Percentiles rank a stretch among this genome's conserved stretches.
phyloP scores from a whole-genome alignment of 2,888 invertebrate genomes.

The Sialis lutaria region DNA sequence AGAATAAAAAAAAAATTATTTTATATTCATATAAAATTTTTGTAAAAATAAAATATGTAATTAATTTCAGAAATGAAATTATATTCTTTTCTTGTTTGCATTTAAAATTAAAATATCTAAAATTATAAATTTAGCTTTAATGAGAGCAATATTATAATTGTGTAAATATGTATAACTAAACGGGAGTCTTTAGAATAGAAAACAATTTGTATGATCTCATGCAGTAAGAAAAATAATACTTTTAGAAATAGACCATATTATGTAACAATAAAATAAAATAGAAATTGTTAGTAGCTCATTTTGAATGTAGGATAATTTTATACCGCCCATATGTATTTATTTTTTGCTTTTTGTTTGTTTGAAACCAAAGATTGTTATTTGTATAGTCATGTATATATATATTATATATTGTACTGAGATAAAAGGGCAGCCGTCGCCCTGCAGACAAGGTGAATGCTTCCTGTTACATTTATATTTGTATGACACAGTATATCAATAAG shows the following conservation, averaged over 20 bases:
- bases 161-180: no score
- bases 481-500: conserved; percentile 24
- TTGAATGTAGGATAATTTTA: conserved; percentile 6
- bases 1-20: no score
- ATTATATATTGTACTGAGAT: conserved; percentile 3
- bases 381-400: conserved; percentile 17
- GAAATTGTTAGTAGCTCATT: background rate
- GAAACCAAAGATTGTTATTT: conserved; percentile 25
- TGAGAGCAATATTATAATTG: no score
- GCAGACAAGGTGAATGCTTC: conserved; percentile 24
- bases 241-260: background rate
- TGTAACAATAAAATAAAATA: background rate
- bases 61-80: no score
- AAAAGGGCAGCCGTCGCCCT: conserved; percentile 6
- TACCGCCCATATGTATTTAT: conserved; percentile 7
- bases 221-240: background rate
- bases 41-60: no score
- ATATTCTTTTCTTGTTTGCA: no score
- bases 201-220: background rate
- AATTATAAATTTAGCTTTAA: no score
- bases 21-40: no score
- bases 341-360: conserved; percentile 14
- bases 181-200: no score
- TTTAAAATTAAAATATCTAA: no score
- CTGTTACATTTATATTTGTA: conserved; percentile 19